These are phyloP conservation scores for Neoarius graeffei DNA, from an alignment of 2,113 vertebrate species.

Conservation along the genomic window DNA sequence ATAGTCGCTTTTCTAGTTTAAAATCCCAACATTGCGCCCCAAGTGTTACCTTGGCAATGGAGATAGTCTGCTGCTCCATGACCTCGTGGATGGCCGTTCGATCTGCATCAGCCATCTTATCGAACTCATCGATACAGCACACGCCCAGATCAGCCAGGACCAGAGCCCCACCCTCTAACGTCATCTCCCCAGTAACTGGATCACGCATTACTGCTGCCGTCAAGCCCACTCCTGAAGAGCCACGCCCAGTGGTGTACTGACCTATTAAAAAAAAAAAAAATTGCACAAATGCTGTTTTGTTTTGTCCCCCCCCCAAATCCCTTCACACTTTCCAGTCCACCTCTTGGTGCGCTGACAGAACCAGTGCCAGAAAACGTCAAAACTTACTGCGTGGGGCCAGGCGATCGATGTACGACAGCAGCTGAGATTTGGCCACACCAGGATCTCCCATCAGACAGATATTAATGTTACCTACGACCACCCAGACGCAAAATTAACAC, in stretches of 20 bases:
- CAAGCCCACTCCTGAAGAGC: slow-evolving; percentile 88
- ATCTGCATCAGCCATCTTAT: slow-evolving; percentile 90
- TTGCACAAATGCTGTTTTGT: background rate
- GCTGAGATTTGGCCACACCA: slow-evolving; percentile 92
- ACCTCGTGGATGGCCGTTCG: slow-evolving; percentile 92
- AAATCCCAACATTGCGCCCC: no score
- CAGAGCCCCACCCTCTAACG: slow-evolving; percentile 85
- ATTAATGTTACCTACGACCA: slow-evolving; percentile 83
- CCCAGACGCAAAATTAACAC: background rate
- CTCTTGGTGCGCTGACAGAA: no score
- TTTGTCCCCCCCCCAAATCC: no score
- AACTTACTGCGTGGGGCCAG: slow-evolving; percentile 89
- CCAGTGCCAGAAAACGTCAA: no score
- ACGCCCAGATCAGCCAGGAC: slow-evolving; percentile 88
- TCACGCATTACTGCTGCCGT: slow-evolving; percentile 89
- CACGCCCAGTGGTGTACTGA: slow-evolving; percentile 90
- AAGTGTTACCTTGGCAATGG: slow-evolving; percentile 82
- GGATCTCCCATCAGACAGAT: slow-evolving; percentile 97
- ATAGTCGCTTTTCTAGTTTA: no score
- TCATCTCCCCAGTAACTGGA: slow-evolving; percentile 82
- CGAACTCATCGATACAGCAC: slow-evolving; percentile 94
- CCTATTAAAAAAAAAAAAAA: slow-evolving; percentile 73
- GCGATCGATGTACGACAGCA: slow-evolving; percentile 89
- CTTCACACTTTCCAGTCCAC: no score
- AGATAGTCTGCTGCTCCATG: slow-evolving; percentile 95